Evolutionary conservation across 1,140 invertebrate genomes (phyloP).

Genomic region (Calosoma granatense): DNA sequence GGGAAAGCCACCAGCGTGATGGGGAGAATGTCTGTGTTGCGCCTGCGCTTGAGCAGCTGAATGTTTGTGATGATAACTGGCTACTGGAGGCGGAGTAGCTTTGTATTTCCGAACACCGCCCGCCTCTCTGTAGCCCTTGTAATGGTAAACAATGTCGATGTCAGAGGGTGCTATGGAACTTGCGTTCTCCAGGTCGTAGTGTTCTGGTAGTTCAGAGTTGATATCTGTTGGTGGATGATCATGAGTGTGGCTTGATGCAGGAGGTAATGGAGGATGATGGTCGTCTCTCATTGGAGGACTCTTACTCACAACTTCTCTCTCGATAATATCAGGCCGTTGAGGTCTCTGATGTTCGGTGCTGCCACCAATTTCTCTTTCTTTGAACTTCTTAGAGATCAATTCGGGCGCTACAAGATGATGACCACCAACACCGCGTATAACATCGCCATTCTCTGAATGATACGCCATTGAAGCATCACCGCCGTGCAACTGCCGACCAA

Average conservation of each 20-base stretch:
- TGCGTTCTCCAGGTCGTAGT: slow-evolving; percentile 94
- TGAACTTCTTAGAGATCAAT: slow-evolving; percentile 75
- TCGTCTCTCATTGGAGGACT: slow-evolving; percentile 64
- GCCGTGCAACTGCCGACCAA: slow-evolving; percentile 42
- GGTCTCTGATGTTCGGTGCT: slow-evolving; percentile 51
- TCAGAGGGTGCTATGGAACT: slow-evolving; percentile 95
- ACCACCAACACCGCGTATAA: slow-evolving; percentile 51
- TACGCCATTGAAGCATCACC: slow-evolving; percentile 48
- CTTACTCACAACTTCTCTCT: slow-evolving; percentile 74
- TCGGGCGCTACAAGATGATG: slow-evolving; percentile 68
- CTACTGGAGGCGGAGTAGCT: slow-evolving; percentile 62
- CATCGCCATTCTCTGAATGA: slow-evolving; percentile 54
- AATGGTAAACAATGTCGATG: slow-evolving; percentile 94
- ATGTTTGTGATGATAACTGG: slow-evolving; percentile 69
- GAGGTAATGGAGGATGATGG: slow-evolving; percentile 61
- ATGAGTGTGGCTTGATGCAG: slow-evolving; percentile 54
- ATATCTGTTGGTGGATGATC: slow-evolving; percentile 53
- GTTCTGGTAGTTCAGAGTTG: slow-evolving; percentile 82
- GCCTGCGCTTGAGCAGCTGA: slow-evolving; percentile 42
- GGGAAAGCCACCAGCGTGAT: slow-evolving; percentile 54
- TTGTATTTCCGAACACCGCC: slow-evolving; percentile 77
- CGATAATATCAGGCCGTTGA: slow-evolving; percentile 85
- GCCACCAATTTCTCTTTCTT: slow-evolving; percentile 67
- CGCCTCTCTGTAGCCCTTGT: slow-evolving; percentile 80
- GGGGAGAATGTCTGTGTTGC: slow-evolving; percentile 62